Evolutionary conservation across 1,140 invertebrate genomes (phyloP), one percentile per base, ranked within the genome.

Genomic region (Maconellicoccus hirsutus): DNA sequence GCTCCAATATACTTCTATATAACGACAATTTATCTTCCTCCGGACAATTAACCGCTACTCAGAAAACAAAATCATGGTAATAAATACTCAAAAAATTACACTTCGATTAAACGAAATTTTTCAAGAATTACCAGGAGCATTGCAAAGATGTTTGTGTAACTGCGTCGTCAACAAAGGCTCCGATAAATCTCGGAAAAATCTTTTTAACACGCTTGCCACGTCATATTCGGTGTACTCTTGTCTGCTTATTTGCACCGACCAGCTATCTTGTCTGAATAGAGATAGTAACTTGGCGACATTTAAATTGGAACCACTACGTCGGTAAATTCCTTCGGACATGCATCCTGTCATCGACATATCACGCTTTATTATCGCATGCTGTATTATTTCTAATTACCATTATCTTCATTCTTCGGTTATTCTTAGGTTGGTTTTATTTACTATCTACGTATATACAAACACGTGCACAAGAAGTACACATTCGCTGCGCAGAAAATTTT

Each of bases 301-400:
- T n/a, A 85, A 85, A 73, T 86, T 86, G 10, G 87, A 86, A 0
- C 91, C 92, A 38, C 86, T 87, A 52, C 87, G 84, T 22, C 93
- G 82, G 79, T 95, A 96, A 76, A 96, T 93, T 0, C 92, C 92
- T 79, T 91, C 88, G 8, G 87, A 84, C 80, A 92, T 85, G 75
- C 87, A 89, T 25, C 91, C 89, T 91, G 77, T 21, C 80, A 79
- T 38, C 29, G 71, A 12, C 3, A 33, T 33, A 33, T 33, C 12
- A 33, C 4, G 29, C 29, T 33, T 3, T 33, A 6, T 6, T 33
- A 3, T 33, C 29, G 29, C 29, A 12, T 33, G 4, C 29, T n/a
- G n/a, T n/a, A n/a, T n/a, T 33, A 33, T 33, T 33, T 33, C 12
- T 33, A 33, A 33, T 33, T 33, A 33, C 29, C 29, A 33, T 33